Base-by-base conservation (phyloP, 2,113 vertebrate genomes). In the Erpornis zantholeuca region DNA sequence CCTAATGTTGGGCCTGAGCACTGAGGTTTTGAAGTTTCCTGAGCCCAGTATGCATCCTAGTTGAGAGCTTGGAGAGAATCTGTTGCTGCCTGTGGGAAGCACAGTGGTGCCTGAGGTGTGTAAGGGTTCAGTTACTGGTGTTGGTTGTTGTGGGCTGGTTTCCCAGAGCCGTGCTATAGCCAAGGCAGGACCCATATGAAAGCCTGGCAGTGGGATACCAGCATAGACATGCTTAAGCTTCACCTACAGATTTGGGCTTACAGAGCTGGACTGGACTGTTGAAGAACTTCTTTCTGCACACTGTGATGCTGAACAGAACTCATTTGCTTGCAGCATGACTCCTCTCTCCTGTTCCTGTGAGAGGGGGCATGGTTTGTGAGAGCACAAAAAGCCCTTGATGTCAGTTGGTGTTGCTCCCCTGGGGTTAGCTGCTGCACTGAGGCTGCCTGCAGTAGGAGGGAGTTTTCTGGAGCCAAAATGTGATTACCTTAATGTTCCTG, bases 301-400 rank as follows among this genome's bases (percentile, higher is more conserved):
- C 53, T 36, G 52, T n/a, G 24, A 9, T 36, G 23, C 42, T 77
- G 66, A 57, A 20, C 54, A 50, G 20, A 68, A 20, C 21, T 66
- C 1, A 17, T 40, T 44, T 70, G 35, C 65, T 71, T 77, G 65
- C 29, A 71, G 49, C 53, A 40, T 44, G 52, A 31, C 12, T 40
- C 31, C 16, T 79, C 29, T 40, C 15, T 33, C 35, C 31, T 52
- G 35, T 28, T 8, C 33, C 9, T 78, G 8, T 60, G 52, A 65
- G 45, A 31, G 23, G 10, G 11, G 16, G 5, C 7, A 3, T 73
- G 20, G 20, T 56, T 77, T 76, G 68, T 69, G 57, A 35, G 36
- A 38, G 54, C 50, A 15, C 1, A 1, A n/a, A 70, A 64, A 57
- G 63, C 16, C 14, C 40, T 75, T 0, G 0, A 0, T 40, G 18